Conservation (phyloP, 2,113 vertebrate species). For the Cololabis saira region DNA sequence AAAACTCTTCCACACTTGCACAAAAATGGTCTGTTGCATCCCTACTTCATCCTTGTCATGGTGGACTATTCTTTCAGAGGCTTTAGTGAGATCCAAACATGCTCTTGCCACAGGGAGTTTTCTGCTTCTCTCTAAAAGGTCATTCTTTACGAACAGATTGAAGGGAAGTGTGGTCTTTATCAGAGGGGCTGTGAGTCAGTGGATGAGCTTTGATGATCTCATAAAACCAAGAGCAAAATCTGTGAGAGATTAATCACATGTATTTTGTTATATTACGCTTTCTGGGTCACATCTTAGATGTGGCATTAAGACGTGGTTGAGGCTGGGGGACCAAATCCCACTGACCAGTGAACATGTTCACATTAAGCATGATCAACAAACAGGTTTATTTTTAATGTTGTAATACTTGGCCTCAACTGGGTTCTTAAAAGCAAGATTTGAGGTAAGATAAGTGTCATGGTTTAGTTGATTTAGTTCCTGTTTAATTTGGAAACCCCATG, state of each 20-base stretch:
- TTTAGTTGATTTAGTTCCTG: too few relatives aligned
- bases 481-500: too few relatives aligned
- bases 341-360: slow-evolving; percentile 3
- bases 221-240: slow-evolving; percentile 66
- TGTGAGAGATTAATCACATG: slow-evolving; percentile 54
- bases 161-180: slow-evolving; percentile 72
- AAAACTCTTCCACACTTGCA: too few relatives aligned
- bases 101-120: slow-evolving; percentile 61
- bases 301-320: slow-evolving; percentile 21
- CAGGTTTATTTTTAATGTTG: slow-evolving; percentile 1
- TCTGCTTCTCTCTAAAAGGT: slow-evolving; percentile 61
- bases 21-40: too few relatives aligned
- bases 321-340: slow-evolving; percentile 7
- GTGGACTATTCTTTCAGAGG: slow-evolving; percentile 44
- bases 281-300: slow-evolving; percentile 48
- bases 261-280: slow-evolving; percentile 59
- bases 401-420: too few relatives aligned
- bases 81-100: slow-evolving; percentile 55
- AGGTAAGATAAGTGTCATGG: too few relatives aligned
- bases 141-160: slow-evolving; percentile 66
- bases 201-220: slow-evolving; percentile 64
- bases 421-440: too few relatives aligned
- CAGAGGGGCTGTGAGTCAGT: slow-evolving; percentile 66
- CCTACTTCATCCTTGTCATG: too few relatives aligned
- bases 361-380: slow-evolving; percentile 2